Percentiles rank a stretch among this genome's conserved stretches.
These are phyloP conservation scores for Sinocyclocheilus maitianheensis DNA, from an alignment of 2,113 vertebrate genomes.

Conservation along the genomic window DNA sequence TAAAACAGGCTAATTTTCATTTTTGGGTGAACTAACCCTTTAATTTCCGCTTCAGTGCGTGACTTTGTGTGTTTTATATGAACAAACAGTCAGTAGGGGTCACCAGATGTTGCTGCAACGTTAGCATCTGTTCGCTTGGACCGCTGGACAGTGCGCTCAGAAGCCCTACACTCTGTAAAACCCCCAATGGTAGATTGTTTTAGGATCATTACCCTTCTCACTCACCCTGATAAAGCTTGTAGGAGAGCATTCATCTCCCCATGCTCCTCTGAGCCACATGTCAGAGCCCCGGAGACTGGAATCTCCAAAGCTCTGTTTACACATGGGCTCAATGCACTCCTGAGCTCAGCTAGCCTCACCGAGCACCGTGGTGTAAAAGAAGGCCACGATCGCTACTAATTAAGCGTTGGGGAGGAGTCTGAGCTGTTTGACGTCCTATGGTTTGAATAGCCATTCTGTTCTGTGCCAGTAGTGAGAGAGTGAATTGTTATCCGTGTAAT, in stretches of 20 bases:
- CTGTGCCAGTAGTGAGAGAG: conserved; percentile 21
- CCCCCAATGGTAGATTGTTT: conserved; percentile 36
- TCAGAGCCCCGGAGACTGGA: conserved; percentile 32
- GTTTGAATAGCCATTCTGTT: conserved; percentile 45
- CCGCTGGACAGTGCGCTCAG: conserved; percentile 53
- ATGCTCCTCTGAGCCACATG: conserved; percentile 40
- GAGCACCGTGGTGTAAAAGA: conserved; percentile 25
- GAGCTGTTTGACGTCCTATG: conserved; percentile 41
- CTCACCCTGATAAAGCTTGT: conserved; percentile 42
- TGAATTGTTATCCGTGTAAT: conserved; percentile 54
- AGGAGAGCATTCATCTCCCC: conserved; percentile 48
- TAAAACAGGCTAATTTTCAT: no score
- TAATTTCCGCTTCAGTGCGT: background rate
- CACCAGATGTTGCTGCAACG: conserved; percentile 55
- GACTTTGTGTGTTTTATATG: background rate
- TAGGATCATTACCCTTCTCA: conserved; percentile 47
- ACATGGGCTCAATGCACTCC: conserved; percentile 34
- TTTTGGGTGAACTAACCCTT: no score
- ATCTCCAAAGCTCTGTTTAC: conserved; percentile 42
- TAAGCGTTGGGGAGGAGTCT: conserved; percentile 12
- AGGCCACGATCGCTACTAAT: conserved; percentile 33
- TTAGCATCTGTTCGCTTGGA: conserved; percentile 60
- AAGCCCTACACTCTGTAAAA: conserved; percentile 40
- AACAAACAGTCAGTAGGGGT: conserved; percentile 39
- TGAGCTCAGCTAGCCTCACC: conserved; percentile 5